Evolutionary conservation across 2,888 invertebrate genomes (phyloP).

Genomic region (Bruchidius siliquastri): DNA sequence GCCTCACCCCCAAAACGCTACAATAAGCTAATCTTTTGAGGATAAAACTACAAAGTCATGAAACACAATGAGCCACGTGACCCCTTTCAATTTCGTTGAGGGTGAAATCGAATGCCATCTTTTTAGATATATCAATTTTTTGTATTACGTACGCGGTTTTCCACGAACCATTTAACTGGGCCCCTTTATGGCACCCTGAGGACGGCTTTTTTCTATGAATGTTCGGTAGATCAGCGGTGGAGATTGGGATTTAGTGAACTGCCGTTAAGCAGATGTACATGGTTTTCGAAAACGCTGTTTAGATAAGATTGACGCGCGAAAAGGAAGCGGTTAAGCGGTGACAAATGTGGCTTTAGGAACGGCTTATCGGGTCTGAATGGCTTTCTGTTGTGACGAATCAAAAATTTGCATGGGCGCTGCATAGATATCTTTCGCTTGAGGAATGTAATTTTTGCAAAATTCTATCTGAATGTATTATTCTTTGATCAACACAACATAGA

Average conservation of each 20-base stretch:
- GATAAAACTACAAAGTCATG: conserved; percentile 45
- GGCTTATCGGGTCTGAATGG: background rate
- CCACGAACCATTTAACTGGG: conserved; percentile 46
- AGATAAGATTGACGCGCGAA: background rate
- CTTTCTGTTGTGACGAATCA: background rate
- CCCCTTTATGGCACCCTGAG: conserved; percentile 36
- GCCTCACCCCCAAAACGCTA: background rate
- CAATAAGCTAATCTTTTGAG: conserved; percentile 18
- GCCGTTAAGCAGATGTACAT: background rate
- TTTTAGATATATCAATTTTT: conserved; percentile 41
- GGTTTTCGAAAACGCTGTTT: background rate
- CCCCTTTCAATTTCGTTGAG: conserved; percentile 42
- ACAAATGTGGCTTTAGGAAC: background rate
- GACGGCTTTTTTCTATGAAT: conserved; percentile 23
- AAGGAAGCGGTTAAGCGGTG: background rate
- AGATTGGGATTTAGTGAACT: background rate
- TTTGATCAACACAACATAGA: too few relatives aligned
- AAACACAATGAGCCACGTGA: conserved; percentile 46
- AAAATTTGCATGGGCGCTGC: background rate
- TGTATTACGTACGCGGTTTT: conserved; percentile 41
- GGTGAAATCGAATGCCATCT: conserved; percentile 35
- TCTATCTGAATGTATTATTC: too few relatives aligned
- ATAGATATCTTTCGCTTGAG: too few relatives aligned
- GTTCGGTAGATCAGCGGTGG: background rate
- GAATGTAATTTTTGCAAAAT: too few relatives aligned